A percentile compares a stretch with the other conserved stretches of the same genome.
These are phyloP conservation scores for Polypterus senegalus DNA, from an alignment of 2,113 vertebrate genomes.

Conservation along the genomic window DNA sequence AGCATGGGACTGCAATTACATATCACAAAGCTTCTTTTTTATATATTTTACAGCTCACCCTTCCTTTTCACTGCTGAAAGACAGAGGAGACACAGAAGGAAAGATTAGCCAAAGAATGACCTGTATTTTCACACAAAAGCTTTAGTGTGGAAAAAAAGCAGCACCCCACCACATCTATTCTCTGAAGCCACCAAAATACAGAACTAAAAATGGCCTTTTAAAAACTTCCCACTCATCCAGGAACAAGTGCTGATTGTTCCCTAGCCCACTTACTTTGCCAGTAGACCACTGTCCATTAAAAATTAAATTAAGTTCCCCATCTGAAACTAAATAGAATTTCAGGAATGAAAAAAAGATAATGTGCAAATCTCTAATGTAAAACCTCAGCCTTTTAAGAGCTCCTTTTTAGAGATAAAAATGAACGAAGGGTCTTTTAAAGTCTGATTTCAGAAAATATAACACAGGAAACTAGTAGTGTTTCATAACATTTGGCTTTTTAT, in stretches of 20 bases:
- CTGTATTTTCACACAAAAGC: constrained; percentile 54
- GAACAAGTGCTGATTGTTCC: constrained; percentile 39
- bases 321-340: neutral
- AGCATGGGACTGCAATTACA: constrained; percentile 33
- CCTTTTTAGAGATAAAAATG: no score
- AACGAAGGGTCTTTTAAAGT: no score
- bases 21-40: constrained; percentile 32
- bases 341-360: no score
- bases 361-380: no score
- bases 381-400: no score
- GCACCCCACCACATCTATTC: constrained; percentile 36
- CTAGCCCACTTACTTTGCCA: neutral
- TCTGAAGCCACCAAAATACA: constrained; percentile 30
- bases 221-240: constrained; percentile 41
- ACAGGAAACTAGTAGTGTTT: no score
- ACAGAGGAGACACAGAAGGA: constrained; percentile 33
- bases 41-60: constrained; percentile 37
- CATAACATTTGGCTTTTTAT: no score
- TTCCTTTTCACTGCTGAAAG: constrained; percentile 36
- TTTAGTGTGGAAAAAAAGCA: constrained; percentile 34
- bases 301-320: neutral
- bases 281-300: neutral
- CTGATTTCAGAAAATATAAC: no score
- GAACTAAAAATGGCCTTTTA: constrained; percentile 40
- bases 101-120: constrained; percentile 47